Evolutionary conservation across 2,113 vertebrate species (phyloP).

Genomic region (Eudyptes chrysolophus): DNA sequence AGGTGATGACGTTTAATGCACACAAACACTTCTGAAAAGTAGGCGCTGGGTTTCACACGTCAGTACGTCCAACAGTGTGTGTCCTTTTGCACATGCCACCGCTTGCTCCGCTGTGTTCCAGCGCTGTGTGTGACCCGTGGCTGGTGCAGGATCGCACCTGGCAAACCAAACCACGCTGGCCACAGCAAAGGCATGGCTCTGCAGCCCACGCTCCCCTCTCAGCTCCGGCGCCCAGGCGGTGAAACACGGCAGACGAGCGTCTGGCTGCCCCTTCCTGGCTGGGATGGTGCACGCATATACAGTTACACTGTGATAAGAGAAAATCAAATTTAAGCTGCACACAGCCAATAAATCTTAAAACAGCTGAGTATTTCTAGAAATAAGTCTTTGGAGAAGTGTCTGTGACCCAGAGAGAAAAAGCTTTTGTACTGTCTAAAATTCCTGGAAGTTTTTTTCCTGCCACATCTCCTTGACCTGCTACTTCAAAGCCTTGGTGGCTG

Average conservation of each 20-base stretch:
- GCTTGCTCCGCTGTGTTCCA: accelerated
- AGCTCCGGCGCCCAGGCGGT: background rate
- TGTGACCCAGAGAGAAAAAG: background rate
- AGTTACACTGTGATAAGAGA: background rate
- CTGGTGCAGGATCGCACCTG: accelerated
- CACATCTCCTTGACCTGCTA: background rate
- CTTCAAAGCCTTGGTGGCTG: background rate
- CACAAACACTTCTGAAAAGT: background rate
- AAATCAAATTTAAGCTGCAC: background rate
- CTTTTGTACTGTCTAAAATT: background rate
- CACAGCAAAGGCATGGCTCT: accelerated
- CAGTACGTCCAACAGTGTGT: accelerated
- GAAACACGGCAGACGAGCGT: background rate
- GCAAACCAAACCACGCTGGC: background rate
- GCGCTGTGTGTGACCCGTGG: accelerated
- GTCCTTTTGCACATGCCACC: background rate
- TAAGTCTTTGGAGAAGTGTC: background rate
- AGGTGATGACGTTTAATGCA: background rate
- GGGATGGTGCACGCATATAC: accelerated
- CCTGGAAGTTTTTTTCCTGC: background rate
- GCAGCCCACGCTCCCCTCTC: background rate
- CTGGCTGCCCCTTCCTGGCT: background rate
- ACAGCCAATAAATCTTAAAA: background rate
- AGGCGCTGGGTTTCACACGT: accelerated
- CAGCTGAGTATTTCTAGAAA: background rate